A percentile compares a stretch with the other conserved stretches of the same genome.
Conservation (phyloP, 2,113 vertebrate genomes). For the Poecilia latipinna region DNA sequence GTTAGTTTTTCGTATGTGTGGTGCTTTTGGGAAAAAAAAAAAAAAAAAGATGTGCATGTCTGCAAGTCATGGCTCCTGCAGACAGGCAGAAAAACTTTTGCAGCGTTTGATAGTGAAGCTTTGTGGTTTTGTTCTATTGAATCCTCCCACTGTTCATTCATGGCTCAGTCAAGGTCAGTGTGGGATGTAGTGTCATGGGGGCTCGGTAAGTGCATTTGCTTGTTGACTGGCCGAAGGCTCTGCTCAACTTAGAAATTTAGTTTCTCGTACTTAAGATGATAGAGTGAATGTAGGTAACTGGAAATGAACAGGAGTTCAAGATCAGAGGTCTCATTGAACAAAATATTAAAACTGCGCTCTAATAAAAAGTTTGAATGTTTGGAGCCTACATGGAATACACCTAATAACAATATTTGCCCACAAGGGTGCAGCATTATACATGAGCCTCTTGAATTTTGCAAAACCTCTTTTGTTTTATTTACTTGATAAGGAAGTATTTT, state of each 20-base stretch:
- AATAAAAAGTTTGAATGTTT: not conserved
- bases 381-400: not conserved
- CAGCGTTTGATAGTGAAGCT: constrained; percentile 68
- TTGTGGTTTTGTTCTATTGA: constrained; percentile 60
- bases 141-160: constrained; percentile 79
- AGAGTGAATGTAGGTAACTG: not conserved
- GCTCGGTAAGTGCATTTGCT: constrained; percentile 46
- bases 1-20: constrained; percentile 19
- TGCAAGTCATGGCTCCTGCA: not conserved
- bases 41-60: constrained; percentile 3
- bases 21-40: constrained; percentile 24
- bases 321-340: not conserved
- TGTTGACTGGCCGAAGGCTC: constrained; percentile 27
- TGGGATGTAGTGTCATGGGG: constrained; percentile 66
- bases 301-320: not conserved
- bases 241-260: not conserved
- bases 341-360: not conserved
- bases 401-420: not conserved
- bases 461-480: not conserved
- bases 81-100: constrained; percentile 28
- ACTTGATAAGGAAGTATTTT: not conserved
- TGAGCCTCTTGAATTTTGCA: not conserved
- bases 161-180: constrained; percentile 74
- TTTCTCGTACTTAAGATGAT: not conserved
- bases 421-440: not conserved